Base-by-base conservation (phyloP, 2,113 vertebrate genomes). In the Xerus inauris region DNA sequence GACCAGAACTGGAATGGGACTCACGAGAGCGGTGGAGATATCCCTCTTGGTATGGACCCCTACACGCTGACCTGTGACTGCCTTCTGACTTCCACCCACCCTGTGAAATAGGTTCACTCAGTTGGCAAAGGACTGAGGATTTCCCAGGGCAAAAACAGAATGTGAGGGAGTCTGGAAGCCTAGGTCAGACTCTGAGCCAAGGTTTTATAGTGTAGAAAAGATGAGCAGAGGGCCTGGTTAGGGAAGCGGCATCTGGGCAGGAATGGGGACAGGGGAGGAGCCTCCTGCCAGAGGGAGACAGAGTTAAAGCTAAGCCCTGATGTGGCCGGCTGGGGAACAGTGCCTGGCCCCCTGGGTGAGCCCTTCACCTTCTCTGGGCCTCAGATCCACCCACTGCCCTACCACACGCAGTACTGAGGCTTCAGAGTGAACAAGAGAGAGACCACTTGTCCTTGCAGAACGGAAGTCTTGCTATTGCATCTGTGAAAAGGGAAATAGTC, bases 161-260 rank as follows among this genome's bases (percentile, higher is more conserved):
- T 13, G n/a, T 5, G 26, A 24, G 79, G 54, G n/a, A 35, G 47
- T 40, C 54, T 40, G n/a, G 22, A 59, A 22, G 79, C 24, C 22
- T 8, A 1, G 54, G 51, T 38, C 79, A 28, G 83, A 71, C 40
- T 4, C 65, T 16, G 8, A 35, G 45, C 14, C 45, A 38, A 3
- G 6, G 65, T 40, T 3, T n/a, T 20, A 26, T 35, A 54, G 19
- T 22, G 17, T 24, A 30, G 65, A n/a, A 30, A 7, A 32, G n/a
- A 20, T 3, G 5, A 0, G n/a, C 47, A 7, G 5, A 4, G 13
- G 14, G 54, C 64, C 57, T 3, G 19, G 8, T 6, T 5, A 30
- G 57, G 54, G 30, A 38, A 35, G 62, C 0, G 9, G 59, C 59
- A 28, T 62, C 24, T 62, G 26, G 54, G 54, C 54, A 57, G 19